Conservation (phyloP, 1,140 invertebrate genomes). For the Pararge aegeria region DNA sequence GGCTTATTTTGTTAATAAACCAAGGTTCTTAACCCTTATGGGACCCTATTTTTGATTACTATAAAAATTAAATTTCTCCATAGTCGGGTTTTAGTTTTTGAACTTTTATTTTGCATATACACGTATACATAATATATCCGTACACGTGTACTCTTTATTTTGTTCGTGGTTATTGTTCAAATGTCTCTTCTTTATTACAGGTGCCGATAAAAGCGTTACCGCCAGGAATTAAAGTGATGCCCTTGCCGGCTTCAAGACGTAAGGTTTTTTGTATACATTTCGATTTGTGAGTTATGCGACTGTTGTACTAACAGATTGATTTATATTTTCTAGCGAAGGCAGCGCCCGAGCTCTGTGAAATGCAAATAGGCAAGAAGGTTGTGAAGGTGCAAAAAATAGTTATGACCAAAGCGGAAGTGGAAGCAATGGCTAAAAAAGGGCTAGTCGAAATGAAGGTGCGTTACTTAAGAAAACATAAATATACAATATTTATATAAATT, state of each 20-base stretch:
- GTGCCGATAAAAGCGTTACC: slow-evolving; percentile 61
- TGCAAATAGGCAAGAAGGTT: slow-evolving; percentile 81
- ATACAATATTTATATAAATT: background rate
- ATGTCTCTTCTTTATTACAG: slow-evolving; percentile 28
- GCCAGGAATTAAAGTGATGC: slow-evolving; percentile 66
- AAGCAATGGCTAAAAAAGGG: slow-evolving; percentile 81
- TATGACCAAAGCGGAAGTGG: slow-evolving; percentile 82
- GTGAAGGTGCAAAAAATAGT: slow-evolving; percentile 82
- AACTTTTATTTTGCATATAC: no score
- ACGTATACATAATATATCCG: no score
- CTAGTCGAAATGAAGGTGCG: slow-evolving; percentile 79
- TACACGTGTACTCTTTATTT: no score
- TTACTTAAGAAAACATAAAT: background rate
- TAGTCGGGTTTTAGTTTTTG: no score
- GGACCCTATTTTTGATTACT: no score
- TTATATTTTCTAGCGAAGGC: slow-evolving; percentile 36
- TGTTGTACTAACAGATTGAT: background rate
- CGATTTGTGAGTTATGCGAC: background rate
- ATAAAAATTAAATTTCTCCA: no score
- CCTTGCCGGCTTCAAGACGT: slow-evolving; percentile 58
- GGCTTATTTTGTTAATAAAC: no score
- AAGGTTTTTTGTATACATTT: slow-evolving; percentile 29
- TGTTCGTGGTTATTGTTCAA: no score
- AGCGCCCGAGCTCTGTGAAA: slow-evolving; percentile 66
- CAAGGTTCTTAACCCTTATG: no score